Evolutionary conservation across 2,113 vertebrate genomes (phyloP), one percentile per base, ranked within the genome.

Genomic region (Heteronetta atricapilla): DNA sequence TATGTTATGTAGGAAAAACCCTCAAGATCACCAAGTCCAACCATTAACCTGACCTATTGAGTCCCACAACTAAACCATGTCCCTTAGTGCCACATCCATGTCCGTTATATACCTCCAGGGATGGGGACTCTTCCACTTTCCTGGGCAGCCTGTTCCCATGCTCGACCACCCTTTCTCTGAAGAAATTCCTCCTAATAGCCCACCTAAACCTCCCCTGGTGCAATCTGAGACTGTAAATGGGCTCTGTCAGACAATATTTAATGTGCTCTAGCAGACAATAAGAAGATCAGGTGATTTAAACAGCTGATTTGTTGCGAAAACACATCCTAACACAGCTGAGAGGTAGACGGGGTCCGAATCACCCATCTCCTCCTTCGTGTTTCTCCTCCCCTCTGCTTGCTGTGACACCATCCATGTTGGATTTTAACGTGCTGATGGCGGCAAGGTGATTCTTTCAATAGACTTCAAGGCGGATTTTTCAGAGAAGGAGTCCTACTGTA

Each of bases 251-350:
- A 63, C 16, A 17, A 26, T 63, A 75, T 95, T 96, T 93, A 93
- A 92, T 96, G 88, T 91, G 22, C 63, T 79, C 73, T 55, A 66
- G 58, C 69, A 94, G 76, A 92, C 79, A 93, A 83, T 92, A 78
- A 89, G 79, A 88, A 95, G 80, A 90, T 80, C 36, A 89, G 89
- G 92, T 80, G 59, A 76, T 94, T 96, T 91, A 85, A 97, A 77
- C 72, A 80, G 91, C 56, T 67, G 84, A 70, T 86, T 59, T 88
- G 77, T 89, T 91, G 89, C 93, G 82, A 91, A 93, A 95, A 91
- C 59, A 86, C 64, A 92, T 95, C 82, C 87, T 77, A 78, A 82
- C 50, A 3, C 93, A 95, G 82, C 69, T 91, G 85, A 64, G 93
- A 72, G 86, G 59, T 80, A 76, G 87, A 70, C 50, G 68, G 85